Base-by-base conservation (phyloP, 2,888 invertebrate genomes). In the Callinectes sapidus region DNA sequence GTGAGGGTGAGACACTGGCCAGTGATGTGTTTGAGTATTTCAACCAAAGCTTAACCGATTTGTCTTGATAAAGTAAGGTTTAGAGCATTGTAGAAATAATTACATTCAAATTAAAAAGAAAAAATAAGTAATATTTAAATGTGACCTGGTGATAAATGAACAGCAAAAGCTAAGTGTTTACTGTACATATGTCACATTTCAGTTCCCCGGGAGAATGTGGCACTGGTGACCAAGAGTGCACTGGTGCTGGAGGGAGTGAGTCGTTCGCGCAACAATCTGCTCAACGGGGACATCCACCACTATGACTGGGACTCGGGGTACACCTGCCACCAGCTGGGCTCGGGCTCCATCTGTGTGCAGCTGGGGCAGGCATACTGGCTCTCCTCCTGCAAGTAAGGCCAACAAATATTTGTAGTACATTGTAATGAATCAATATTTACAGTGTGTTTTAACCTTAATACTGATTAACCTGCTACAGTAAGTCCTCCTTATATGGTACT, bases 281-380 rank as follows among this genome's bases (percentile, higher is more conserved):
- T 99, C 93, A 99, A 99, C 96, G 99, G 99, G 23, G 98, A 99
- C 96, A 98, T 97, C 91, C 97, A 97, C 95, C 97, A 98, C 96
- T 99, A 99, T 96, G 99, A 99, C 96, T 99, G 99, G 99, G 99
- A 99, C 96, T 98, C 98, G 91, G 99, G 99, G 94, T 99, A 99
- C 96, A 99, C 99, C 6, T 99, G 99, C 96, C 99, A 99, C 95
- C 95, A 95, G 92, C 96, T 98, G 94, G 98, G 98, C 95, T 98
- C 98, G 95, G 99, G 99, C 93, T 97, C 98, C 95, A 99, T 99
- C 95, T 97, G 98, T 95, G 98, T 99, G 94, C 99, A 99, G 96
- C 97, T 99, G 95, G 98, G 97, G 95, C 99, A 99, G 96, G 99
- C 99, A 2, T 94, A 94, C 86, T 93, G 93, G 93, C 92, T 94